Conservation (phyloP, 2,888 invertebrate genomes). For the Tachystola acroxantha region DNA sequence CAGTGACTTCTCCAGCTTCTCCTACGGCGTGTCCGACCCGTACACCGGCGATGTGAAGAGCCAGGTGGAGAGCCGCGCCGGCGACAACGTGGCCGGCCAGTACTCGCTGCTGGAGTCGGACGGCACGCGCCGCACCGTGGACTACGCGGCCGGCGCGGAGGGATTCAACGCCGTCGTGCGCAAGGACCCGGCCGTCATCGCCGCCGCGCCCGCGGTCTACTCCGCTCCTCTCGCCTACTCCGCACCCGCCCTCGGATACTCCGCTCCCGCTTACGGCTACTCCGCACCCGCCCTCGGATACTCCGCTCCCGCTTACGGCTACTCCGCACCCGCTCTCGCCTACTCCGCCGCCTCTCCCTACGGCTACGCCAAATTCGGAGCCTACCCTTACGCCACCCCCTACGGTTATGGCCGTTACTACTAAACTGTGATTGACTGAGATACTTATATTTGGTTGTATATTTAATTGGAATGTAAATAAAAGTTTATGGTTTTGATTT, state of each 20-base stretch:
- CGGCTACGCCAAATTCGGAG: constrained; percentile 22
- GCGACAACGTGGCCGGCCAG: constrained; percentile 71
- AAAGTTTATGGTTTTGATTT: constrained; percentile 16
- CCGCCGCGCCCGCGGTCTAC: constrained; percentile 18
- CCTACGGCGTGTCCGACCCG: constrained; percentile 76
- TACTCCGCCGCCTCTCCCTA: constrained; percentile 16
- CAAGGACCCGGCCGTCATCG: constrained; percentile 53
- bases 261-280: constrained; percentile 15
- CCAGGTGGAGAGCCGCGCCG: constrained; percentile 70
- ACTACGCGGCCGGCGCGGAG: constrained; percentile 73
- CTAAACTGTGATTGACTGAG: constrained; percentile 19
- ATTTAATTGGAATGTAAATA: constrained; percentile 39
- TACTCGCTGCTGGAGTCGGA: constrained; percentile 75
- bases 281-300: constrained; percentile 18
- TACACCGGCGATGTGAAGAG: constrained; percentile 76
- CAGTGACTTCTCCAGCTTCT: constrained; percentile 59
- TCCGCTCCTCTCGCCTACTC: constrained; percentile 20
- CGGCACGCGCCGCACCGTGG: constrained; percentile 72
- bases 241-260: constrained; percentile 16
- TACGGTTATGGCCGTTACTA: constrained; percentile 34
- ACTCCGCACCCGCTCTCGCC: constrained; percentile 19
- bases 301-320: constrained; percentile 14
- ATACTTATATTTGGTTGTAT: constrained; percentile 19
- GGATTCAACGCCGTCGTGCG: constrained; percentile 78
- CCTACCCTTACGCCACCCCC: constrained; percentile 21